These are phyloP conservation scores for Phalera bucephala DNA, from an alignment of 2,888 invertebrate species.

Conservation along the genomic window DNA sequence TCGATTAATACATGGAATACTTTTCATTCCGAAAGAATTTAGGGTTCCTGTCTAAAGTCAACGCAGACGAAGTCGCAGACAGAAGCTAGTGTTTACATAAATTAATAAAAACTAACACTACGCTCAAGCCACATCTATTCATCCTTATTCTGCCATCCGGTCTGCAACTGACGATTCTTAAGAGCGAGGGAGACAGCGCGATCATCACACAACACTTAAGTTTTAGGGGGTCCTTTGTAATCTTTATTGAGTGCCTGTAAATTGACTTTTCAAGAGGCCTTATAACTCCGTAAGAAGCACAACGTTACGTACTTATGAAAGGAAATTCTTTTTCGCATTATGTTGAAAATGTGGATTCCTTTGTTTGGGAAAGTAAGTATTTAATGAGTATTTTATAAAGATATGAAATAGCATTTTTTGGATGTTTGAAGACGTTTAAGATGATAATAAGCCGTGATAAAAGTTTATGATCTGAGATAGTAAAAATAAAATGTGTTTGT, in stretches of 20 bases:
- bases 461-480: too few species aligned
- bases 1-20: too few species aligned
- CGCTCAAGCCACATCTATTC: constrained; percentile 25
- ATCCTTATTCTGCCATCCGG: constrained; percentile 15
- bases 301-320: constrained; percentile 20
- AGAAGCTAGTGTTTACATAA: too few species aligned
- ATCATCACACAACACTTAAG: constrained; percentile 55
- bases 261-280: constrained; percentile 44
- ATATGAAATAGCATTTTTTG: constrained; percentile 9
- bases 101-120: neutral
- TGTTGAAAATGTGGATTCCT: constrained; percentile 21
- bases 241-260: constrained; percentile 56
- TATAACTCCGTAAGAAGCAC: constrained; percentile 18
- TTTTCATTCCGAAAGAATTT: too few species aligned
- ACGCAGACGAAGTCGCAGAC: too few species aligned
- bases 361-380: constrained; percentile 18
- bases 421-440: constrained; percentile 3
- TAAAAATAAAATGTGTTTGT: too few species aligned
- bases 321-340: constrained; percentile 17
- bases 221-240: constrained; percentile 50
- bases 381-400: constrained; percentile 16
- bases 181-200: constrained; percentile 37
- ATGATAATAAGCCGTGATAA: constrained; percentile 1
- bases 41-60: too few species aligned
- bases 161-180: constrained; percentile 38